These are phyloP conservation scores for Emydura subglobosa DNA, from an alignment of 2,113 vertebrate species.

Conservation along the genomic window DNA sequence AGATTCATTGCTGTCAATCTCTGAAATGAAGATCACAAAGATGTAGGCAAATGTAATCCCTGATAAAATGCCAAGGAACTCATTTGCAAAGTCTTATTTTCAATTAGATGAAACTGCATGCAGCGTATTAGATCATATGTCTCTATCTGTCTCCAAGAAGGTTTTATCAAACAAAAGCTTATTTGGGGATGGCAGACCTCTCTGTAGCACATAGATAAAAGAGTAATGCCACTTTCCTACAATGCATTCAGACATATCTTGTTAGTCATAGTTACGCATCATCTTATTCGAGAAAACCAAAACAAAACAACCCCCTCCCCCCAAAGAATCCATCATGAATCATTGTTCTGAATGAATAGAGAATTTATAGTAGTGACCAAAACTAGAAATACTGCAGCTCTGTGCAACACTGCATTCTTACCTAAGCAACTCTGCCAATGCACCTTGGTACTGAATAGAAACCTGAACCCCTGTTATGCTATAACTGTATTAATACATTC, in stretches of 20 bases:
- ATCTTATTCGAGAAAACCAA: fast-evolving
- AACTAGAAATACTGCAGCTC: not conserved
- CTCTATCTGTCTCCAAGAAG: not conserved
- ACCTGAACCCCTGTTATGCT: not conserved
- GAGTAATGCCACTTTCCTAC: fast-evolving
- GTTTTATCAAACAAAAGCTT: not conserved
- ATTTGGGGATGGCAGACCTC: not conserved
- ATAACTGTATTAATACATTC: not conserved
- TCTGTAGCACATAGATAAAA: not conserved
- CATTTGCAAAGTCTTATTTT: not conserved
- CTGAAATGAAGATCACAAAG: fast-evolving
- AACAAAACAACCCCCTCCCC: not conserved
- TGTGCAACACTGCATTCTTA: not conserved
- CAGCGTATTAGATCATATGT: fast-evolving
- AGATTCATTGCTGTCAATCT: not conserved
- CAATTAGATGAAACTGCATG: fast-evolving
- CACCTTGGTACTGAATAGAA: not conserved
- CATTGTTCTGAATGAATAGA: not conserved
- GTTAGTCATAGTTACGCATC: not conserved
- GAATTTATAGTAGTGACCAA: not conserved
- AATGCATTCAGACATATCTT: fast-evolving
- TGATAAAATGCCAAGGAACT: fast-evolving
- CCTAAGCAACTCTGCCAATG: not conserved
- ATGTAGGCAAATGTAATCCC: fast-evolving
- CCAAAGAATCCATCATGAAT: fast-evolving